These are phyloP conservation scores for Syndactyla subalaris DNA, from an alignment of 2,797 vertebrate genomes.

Conservation along the genomic window DNA sequence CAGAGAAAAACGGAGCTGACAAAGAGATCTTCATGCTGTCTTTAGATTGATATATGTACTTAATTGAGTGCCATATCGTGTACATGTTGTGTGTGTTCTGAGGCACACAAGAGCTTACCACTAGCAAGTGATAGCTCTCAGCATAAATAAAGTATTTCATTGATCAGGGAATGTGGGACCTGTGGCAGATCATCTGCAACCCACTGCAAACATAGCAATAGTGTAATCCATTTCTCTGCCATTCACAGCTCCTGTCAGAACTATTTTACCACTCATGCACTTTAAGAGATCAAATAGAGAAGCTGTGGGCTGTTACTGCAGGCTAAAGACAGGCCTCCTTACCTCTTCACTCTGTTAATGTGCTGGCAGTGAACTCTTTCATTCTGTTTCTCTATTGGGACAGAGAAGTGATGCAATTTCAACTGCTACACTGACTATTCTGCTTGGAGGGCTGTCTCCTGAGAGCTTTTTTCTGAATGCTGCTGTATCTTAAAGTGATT, in stretches of 20 bases:
- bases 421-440: neutral
- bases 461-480: neutral
- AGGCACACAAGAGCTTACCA: conserved; percentile 31
- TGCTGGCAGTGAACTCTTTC: neutral
- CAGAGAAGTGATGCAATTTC: neutral
- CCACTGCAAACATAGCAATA: neutral
- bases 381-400: neutral
- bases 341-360: neutral
- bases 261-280: neutral
- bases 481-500: neutral
- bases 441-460: neutral
- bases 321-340: neutral
- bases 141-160: conserved; percentile 51
- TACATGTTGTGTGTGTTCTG: conserved; percentile 50
- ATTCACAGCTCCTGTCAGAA: neutral
- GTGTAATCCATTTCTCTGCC: conserved; percentile 4
- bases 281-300: neutral
- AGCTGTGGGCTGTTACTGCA: neutral
- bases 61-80: conserved; percentile 63
- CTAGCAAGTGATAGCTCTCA: conserved; percentile 37
- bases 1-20: neutral
- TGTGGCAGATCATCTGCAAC: conserved; percentile 6
- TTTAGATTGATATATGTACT: conserved; percentile 47
- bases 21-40: conserved; percentile 15
- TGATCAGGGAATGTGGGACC: conserved; percentile 10